A percentile compares a stretch with the other conserved stretches of the same genome.
Evolutionary conservation across 2,113 vertebrate species (phyloP).

Genomic region (Nothobranchius kuhntae): DNA sequence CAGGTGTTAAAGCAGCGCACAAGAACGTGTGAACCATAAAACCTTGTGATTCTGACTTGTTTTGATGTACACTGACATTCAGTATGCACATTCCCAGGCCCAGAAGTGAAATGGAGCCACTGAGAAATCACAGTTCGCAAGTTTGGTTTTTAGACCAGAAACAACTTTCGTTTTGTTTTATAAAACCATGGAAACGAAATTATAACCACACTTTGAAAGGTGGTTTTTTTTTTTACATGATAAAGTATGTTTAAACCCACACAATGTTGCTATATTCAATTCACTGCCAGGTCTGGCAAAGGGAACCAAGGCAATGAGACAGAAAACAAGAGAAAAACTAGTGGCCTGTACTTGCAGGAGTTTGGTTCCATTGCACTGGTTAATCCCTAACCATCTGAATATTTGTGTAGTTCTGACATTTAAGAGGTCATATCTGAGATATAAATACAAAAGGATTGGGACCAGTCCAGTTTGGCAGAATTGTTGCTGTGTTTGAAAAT

Average conservation of each 20-base stretch:
- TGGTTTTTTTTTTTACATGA: not conserved
- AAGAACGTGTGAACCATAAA: not conserved
- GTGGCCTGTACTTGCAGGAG: too few relatives aligned
- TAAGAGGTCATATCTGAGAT: not conserved
- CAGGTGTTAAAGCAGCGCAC: slow-evolving; percentile 9
- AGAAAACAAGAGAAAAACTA: too few relatives aligned
- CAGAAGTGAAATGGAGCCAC: not conserved
- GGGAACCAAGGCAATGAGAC: too few relatives aligned
- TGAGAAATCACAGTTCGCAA: not conserved
- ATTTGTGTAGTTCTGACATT: not conserved
- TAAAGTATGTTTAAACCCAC: not conserved
- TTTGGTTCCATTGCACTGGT: not conserved
- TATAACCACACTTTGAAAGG: not conserved
- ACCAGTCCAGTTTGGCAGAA: not conserved
- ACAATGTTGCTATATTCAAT: too few relatives aligned
- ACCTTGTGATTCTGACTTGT: not conserved
- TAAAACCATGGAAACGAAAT: not conserved
- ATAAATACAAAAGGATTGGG: not conserved
- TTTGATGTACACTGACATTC: not conserved
- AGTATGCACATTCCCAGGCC: not conserved
- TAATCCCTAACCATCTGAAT: not conserved
- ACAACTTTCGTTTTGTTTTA: not conserved
- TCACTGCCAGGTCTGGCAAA: too few relatives aligned
- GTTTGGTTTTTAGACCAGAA: not conserved
- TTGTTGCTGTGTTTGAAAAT: not conserved